Evolutionary conservation across 2,888 invertebrate species (phyloP).

Genomic region (Sphaerophoria rueppellii): DNA sequence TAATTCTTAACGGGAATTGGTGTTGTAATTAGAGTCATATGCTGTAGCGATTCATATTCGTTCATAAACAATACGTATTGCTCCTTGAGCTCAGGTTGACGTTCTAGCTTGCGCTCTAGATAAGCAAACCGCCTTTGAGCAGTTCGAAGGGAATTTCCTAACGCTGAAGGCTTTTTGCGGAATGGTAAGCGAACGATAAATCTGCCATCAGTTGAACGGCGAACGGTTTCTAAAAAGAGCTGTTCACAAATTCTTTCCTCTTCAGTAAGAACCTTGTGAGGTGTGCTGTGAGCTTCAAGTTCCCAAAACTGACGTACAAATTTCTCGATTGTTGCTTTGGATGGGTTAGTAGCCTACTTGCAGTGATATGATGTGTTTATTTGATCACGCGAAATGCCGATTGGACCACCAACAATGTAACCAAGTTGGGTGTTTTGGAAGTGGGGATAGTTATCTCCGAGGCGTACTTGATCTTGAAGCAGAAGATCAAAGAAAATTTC

Average conservation of each 20-base stretch:
- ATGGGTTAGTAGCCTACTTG: slow-evolving; percentile 5
- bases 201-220: not conserved
- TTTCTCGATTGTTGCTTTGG: slow-evolving; percentile 5
- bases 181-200: slow-evolving; percentile 22
- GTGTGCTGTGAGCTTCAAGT: slow-evolving; percentile 11
- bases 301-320: not conserved
- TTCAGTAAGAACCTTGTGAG: not conserved
- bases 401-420: slow-evolving; percentile 34
- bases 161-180: slow-evolving; percentile 12
- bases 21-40: not conserved
- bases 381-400: not conserved
- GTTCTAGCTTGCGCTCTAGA: slow-evolving; percentile 8
- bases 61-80: slow-evolving; percentile 9
- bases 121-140: slow-evolving; percentile 28
- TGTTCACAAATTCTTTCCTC: slow-evolving; percentile 23
- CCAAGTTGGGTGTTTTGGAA: slow-evolving; percentile 35
- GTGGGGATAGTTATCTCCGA: not conserved
- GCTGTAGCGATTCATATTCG: slow-evolving; percentile 8
- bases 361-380: not conserved
- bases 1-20: not conserved
- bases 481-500: slow-evolving; percentile 26
- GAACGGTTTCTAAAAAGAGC: slow-evolving; percentile 7
- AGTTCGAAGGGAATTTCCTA: slow-evolving; percentile 34
- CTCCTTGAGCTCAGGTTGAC: not conserved
- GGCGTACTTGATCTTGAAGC: slow-evolving; percentile 11